phyloP scores from a whole-genome alignment of 2,113 vertebrate species.

The Lagopus leucura region DNA sequence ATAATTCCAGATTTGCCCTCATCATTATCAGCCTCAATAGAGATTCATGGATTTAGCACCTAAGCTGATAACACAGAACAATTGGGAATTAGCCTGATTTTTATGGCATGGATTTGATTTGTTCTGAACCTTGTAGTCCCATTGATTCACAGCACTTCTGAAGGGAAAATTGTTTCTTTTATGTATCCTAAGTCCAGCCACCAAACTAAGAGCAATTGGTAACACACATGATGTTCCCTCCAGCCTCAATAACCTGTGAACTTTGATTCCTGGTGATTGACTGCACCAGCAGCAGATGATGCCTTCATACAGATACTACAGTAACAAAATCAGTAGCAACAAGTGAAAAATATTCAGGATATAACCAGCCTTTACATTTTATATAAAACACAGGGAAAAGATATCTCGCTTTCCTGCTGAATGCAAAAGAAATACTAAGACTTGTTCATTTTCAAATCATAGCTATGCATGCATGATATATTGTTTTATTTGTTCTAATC shows the following conservation, averaged over 20 bases:
- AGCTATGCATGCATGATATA: not conserved
- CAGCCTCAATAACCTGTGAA: not conserved
- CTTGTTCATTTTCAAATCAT: not conserved
- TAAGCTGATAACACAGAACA: not conserved
- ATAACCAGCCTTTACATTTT: not conserved
- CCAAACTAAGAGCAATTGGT: not conserved
- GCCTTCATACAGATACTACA: not conserved
- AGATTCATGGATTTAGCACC: not conserved
- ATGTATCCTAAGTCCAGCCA: not conserved
- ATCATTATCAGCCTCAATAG: not conserved
- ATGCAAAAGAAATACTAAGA: not conserved
- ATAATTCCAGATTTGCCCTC: not conserved
- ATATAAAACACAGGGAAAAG: not conserved
- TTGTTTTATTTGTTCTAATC: not conserved
- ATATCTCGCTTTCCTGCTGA: not conserved
- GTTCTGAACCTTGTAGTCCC: not conserved
- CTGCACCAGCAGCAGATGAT: not conserved
- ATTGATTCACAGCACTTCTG: not conserved
- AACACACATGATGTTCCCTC: not conserved
- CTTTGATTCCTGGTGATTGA: not conserved
- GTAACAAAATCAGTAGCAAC: accelerated
- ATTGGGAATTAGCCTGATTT: not conserved
- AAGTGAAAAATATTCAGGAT: not conserved
- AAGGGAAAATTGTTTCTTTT: not conserved
- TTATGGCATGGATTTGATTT: not conserved